phyloP scores from a whole-genome alignment of 2,113 vertebrate species.

The Phyllopteryx taeniolatus region DNA sequence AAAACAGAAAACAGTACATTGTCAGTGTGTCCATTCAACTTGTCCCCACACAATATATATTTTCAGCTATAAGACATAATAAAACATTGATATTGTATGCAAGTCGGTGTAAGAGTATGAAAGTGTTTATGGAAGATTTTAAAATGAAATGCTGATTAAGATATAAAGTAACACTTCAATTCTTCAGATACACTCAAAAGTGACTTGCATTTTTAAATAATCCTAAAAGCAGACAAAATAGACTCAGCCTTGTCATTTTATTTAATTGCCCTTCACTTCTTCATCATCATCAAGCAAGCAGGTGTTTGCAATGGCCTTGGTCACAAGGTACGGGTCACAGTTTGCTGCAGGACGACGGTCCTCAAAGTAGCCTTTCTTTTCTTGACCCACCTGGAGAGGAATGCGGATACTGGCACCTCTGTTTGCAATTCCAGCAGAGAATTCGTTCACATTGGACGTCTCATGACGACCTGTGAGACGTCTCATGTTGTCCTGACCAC shows the following conservation, averaged over 20 bases:
- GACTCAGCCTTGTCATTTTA: neutral
- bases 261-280: neutral
- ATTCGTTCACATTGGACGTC: conserved; percentile 75
- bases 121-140: no score
- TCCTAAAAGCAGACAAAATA: neutral
- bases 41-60: no score
- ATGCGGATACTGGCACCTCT: conserved; percentile 76
- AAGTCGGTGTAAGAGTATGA: no score
- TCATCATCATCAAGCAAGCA: conserved; percentile 54
- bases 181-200: neutral
- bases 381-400: conserved; percentile 74
- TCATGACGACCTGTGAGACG: conserved; percentile 73
- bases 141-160: no score
- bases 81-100: no score
- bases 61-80: no score
- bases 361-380: conserved; percentile 74
- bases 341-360: conserved; percentile 78
- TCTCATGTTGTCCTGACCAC: conserved; percentile 74
- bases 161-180: neutral
- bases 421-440: conserved; percentile 75
- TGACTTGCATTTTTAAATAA: neutral
- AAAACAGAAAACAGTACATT: no score
- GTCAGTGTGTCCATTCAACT: no score
- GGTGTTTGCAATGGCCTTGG: conserved; percentile 64
- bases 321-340: conserved; percentile 79